Percentiles rank a stretch among this genome's conserved stretches.
phyloP scores from a whole-genome alignment of 2,113 vertebrate genomes.

The Apistogramma diplotaenia region DNA sequence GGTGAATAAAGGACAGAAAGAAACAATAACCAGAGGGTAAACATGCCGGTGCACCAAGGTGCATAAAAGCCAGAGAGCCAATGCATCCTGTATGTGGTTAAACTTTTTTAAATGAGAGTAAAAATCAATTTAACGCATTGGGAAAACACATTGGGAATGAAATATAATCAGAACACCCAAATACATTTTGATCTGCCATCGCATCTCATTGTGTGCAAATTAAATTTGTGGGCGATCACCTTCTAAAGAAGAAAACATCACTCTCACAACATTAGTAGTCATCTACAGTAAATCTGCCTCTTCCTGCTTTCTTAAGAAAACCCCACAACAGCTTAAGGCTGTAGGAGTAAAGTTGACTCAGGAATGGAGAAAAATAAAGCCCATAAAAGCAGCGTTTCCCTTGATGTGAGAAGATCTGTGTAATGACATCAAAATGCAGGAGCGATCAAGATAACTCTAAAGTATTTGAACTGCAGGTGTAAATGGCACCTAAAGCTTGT shows the following conservation, averaged over 20 bases:
- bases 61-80: not conserved
- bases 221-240: not conserved
- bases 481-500: not conserved
- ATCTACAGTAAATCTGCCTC: not conserved
- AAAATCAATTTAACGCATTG: not conserved
- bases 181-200: not conserved
- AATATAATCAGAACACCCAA: not conserved
- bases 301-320: not conserved
- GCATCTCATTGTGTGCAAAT: not conserved
- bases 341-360: not conserved
- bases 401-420: not conserved
- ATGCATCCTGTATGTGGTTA: not conserved
- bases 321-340: not conserved
- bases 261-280: not conserved
- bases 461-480: not conserved
- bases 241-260: not conserved
- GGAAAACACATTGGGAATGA: not conserved
- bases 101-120: not conserved
- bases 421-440: not conserved
- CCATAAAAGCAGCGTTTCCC: not conserved
- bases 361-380: not conserved
- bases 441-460: not conserved
- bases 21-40: not conserved
- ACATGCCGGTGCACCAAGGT: too few species aligned
- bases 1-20: not conserved